A percentile compares a stretch with the other conserved stretches of the same genome.
These are phyloP conservation scores for Caenorhabditis sp. DNA, from an alignment of 2,888 invertebrate genomes.

Conservation along the genomic window DNA sequence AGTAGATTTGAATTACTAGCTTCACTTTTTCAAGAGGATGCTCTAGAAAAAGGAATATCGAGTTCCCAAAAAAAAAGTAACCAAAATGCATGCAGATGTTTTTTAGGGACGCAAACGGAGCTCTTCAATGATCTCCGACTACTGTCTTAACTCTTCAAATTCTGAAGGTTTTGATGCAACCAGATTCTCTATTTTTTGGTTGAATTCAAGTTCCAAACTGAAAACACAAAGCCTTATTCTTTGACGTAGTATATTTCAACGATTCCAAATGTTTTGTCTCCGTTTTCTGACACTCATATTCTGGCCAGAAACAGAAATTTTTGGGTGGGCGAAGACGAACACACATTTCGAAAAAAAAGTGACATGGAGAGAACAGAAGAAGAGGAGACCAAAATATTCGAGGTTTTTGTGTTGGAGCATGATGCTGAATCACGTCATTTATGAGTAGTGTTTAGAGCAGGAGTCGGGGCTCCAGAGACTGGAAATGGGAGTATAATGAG, in stretches of 20 bases:
- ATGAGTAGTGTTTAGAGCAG: too few relatives aligned
- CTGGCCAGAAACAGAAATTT: constrained; percentile 4
- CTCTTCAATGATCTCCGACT: neutral
- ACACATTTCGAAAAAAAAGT: neutral
- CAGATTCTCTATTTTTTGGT: neutral
- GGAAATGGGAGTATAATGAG: neutral
- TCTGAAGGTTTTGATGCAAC: neutral
- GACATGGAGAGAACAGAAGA: neutral
- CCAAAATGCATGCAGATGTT: too few relatives aligned
- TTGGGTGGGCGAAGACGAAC: constrained; percentile 7
- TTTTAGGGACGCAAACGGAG: neutral
- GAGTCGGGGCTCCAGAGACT: neutral
- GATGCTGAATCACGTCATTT: constrained; percentile 9
- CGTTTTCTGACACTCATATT: neutral
- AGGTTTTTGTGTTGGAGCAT: neutral
- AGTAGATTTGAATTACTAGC: too few relatives aligned
- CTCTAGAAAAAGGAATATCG: too few relatives aligned
- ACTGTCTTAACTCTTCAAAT: neutral
- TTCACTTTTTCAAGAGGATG: too few relatives aligned
- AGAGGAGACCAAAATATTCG: neutral
- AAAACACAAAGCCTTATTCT: neutral
- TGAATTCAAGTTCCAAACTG: neutral
- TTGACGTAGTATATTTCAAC: constrained; percentile 2
- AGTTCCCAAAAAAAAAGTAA: too few relatives aligned
- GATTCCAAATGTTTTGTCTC: neutral